Evolutionary conservation across 2,797 vertebrate genomes (phyloP), one percentile per base, ranked within the genome.

Genomic region (Acipenser ruthenus): DNA sequence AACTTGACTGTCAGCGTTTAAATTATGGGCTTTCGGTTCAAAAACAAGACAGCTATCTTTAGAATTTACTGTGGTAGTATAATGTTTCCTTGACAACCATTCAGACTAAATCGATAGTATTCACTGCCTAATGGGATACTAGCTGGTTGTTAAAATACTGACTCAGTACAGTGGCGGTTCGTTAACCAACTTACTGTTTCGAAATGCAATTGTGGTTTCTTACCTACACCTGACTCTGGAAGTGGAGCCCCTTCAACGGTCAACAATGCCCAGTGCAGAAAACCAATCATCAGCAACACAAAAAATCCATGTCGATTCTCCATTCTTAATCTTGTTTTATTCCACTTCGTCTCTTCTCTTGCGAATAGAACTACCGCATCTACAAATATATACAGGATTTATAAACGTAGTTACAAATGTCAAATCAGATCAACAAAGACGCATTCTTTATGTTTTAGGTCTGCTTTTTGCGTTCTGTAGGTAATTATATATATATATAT

Each of bases 241-340:
- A 89, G 75, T 71, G 89, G 89, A 51, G 79, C 84, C 59, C 82
- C 82, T 76, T 85, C 81, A 71, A 68, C 75, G 62, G 80, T 63
- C 70, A 74, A 69, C 9, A 68, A 63, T 71, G 62, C 78, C 71
- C 80, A 85, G 65, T 82, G 71, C 65, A 86, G 75, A 72, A 86
- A 67, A 67, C 80, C 82, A 76, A 66, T 70, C 76, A 73, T 78
- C 75, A 88, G 81, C 73, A 86, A 72, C 80, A 83, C 79, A 75
- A 84, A 78, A 83, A 10, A 78, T 75, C 81, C 82, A 79, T 71
- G 77, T 76, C 81, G 76, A 74, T 68, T 80, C 75, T 77, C 81
- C 89, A 90, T 91, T 78, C 76, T 85, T 71, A n/a, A n/a, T 37
- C 5, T 37, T 37, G 5, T 37, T 37, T 37, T 4, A 37, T 37